Evolutionary conservation across 2,113 vertebrate species (phyloP), one percentile per base, ranked within the genome.

Genomic region (Varanus komodoensis): DNA sequence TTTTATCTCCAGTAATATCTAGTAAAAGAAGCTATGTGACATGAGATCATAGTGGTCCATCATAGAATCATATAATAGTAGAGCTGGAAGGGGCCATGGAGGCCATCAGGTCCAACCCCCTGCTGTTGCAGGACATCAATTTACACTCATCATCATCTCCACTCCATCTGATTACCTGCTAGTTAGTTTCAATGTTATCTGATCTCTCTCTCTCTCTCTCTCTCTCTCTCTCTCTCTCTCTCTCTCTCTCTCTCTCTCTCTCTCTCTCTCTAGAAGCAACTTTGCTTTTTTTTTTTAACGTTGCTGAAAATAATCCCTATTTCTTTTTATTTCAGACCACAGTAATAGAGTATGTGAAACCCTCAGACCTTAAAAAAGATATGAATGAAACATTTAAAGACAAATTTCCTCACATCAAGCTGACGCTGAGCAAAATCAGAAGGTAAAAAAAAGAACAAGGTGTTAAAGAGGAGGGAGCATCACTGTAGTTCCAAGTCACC

Each of bases 301-400:
- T 48, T 57, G 38, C 69, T 23, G 25, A 71, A 29, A 78, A 84
- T 50, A 74, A 84, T 32, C 23, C 1, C 44, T 38, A 2, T 85
- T 78, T 7, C 67, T 74, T 25, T 84, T n/a, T 82, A 0, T 94
- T 91, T 77, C 96, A 99, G 99, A 99, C 99, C 14, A 99, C 99
- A 0, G 98, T 99, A 44, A 99, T 99, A 52, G 99, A 99, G 93
- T 99, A 99, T 0, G 99, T 99, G 94, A 99, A 99, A 91, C 99
- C 99, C 0, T 98, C 98, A 0, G 99, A 99, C 95, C 97, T 99
- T 97, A 99, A 99, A 95, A 99, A 99, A 93, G 99, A 99, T 97
- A 99, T 99, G 99, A 99, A 99, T 6, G 99, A 99, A 97, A 99
- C 98, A 0, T 99, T 99, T 75, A 98, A 98, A 92, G 99, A 99